phyloP scores from a whole-genome alignment of 2,797 vertebrate genomes.

The Gymnoscopelus microlampas region DNA sequence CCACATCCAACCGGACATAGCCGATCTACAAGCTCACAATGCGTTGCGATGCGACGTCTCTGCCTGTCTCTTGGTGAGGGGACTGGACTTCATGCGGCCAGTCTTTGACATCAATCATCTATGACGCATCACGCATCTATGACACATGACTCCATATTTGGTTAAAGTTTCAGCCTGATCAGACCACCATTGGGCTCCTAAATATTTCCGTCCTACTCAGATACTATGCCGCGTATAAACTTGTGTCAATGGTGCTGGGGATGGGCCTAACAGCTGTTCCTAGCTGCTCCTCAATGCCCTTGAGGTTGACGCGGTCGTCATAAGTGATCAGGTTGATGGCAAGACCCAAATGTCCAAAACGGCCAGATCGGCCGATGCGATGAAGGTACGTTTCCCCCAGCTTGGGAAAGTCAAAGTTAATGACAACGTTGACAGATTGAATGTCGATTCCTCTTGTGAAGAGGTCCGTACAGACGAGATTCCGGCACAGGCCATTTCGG shows the following conservation, averaged over 20 bases:
- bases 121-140: too few species aligned
- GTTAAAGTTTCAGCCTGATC: too few species aligned
- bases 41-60: too few species aligned
- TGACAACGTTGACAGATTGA: constrained; percentile 99
- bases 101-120: constrained; percentile 16
- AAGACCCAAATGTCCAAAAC: constrained; percentile 97
- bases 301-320: constrained; percentile 99
- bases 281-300: constrained; percentile 98
- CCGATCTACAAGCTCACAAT: too few species aligned
- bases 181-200: too few species aligned
- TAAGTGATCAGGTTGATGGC: constrained; percentile 99
- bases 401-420: constrained; percentile 99
- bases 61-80: too few species aligned
- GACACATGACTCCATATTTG: too few species aligned
- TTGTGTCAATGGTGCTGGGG: constrained; percentile 99
- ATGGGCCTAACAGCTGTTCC: constrained; percentile 99
- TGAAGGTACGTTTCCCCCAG: constrained; percentile 99
- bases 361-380: constrained; percentile 98
- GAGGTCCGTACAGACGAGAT: constrained; percentile 99
- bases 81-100: too few species aligned
- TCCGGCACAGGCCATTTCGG: constrained; percentile 98
- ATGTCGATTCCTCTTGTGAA: constrained; percentile 99
- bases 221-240: constrained; percentile 86
- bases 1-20: too few species aligned
- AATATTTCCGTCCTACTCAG: constrained; percentile 77